These are phyloP conservation scores for Dunckerocampus dactyliophorus DNA, from an alignment of 2,113 vertebrate species.

Conservation along the genomic window DNA sequence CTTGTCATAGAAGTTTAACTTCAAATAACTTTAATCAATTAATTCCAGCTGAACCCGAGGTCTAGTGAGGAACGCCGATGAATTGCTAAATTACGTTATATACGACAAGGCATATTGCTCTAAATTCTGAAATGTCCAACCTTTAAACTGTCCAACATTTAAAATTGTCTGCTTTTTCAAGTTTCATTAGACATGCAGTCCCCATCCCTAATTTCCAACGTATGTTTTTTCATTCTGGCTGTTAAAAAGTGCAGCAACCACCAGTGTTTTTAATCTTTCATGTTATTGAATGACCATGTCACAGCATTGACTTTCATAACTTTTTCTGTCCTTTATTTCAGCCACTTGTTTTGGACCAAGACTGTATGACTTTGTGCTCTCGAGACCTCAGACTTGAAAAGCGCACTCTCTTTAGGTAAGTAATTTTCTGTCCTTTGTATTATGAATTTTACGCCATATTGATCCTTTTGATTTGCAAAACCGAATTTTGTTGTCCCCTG, in stretches of 20 bases:
- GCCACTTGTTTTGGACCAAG: slow-evolving; percentile 94
- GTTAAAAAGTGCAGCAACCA: not conserved
- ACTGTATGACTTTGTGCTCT: slow-evolving; percentile 92
- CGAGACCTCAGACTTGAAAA: slow-evolving; percentile 90
- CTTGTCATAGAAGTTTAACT: too few species aligned
- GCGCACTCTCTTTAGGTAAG: slow-evolving; percentile 92
- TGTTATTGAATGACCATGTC: not conserved
- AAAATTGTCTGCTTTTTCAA: not conserved
- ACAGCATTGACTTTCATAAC: slow-evolving; percentile 5
- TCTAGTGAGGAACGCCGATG: too few species aligned
- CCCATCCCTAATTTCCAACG: not conserved
- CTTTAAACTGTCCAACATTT: too few species aligned
- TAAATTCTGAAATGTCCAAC: too few species aligned
- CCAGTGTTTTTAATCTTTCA: not conserved
- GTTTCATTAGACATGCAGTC: not conserved
- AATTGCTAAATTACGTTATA: too few species aligned
- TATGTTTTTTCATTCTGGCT: not conserved
- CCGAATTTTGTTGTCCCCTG: not conserved
- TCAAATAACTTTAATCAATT: too few species aligned
- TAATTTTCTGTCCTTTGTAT: not conserved
- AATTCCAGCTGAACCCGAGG: too few species aligned
- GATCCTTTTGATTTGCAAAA: not conserved
- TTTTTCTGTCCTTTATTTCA: slow-evolving; percentile 42
- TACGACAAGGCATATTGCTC: too few species aligned
- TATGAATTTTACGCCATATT: not conserved